Base-by-base conservation (phyloP, 2,113 vertebrate genomes). In the Vimba vimba region DNA sequence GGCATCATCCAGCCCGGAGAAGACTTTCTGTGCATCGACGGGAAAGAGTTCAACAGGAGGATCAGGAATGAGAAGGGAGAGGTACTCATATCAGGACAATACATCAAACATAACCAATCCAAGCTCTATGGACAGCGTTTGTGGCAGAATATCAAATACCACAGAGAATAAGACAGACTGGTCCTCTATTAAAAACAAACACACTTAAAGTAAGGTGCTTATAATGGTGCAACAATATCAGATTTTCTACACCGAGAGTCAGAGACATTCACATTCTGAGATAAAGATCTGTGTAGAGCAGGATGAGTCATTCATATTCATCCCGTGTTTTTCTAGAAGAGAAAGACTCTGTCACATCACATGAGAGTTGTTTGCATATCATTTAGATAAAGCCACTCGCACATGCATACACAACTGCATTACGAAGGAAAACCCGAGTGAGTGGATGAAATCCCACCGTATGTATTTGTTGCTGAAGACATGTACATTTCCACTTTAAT, bases 41-140 rank as follows among this genome's bases (percentile, higher is more conserved):
- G 98, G 39, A 99, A 99, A 74, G 97, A 99, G 89, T 99, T 99
- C 93, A 99, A 99, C 94, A 94, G 97, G 86, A 97, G 98, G 92
- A 99, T 99, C 93, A 95, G 97, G 39, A 99, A 99, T 0, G 98
- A 99, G 94, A 99, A 99, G 88, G 98, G 98, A 91, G 98, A 99
- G 96, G 98, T 96, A 30, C 3, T 74, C 39, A 47, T 8, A 25
- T 21, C 11, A n/a, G 36, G 57, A 4, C 23, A 25, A 11, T 36
- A 36, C 66, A 69, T 30, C 66, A 21, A 19, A 68, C 30, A 19
- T 68, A 68, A 19, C 19, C 55, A 57, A 23, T 57, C 55, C 1
- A 9, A 23, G 55, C 55, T 57, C 55, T 57, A 2, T 57, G 2
- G 55, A 57, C 15, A 33, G 27, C 62, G 3, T 66, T 66, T 66